Percentiles rank a stretch among this genome's conserved stretches.
phyloP scores from a whole-genome alignment of 2,113 vertebrate genomes.

The Tachuris rubrigastra region DNA sequence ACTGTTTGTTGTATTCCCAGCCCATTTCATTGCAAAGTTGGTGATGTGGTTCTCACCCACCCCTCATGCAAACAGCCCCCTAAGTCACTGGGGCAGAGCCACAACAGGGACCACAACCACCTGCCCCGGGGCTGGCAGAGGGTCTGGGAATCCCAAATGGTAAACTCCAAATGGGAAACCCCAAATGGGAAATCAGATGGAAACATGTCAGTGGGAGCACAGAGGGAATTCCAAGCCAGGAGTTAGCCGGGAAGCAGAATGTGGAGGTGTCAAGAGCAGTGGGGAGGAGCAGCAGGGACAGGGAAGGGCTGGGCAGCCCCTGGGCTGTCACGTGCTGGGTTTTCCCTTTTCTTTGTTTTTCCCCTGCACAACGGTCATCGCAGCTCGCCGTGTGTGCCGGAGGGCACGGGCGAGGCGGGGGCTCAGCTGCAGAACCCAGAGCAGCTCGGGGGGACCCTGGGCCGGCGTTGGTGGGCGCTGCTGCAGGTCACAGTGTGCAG shows the following conservation, averaged over 20 bases:
- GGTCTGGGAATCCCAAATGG: accelerated
- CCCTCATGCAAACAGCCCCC: not conserved
- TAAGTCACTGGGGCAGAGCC: not conserved
- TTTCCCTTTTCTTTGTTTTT: not conserved
- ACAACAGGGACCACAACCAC: accelerated
- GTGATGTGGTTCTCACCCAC: not conserved
- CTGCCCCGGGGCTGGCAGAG: not conserved
- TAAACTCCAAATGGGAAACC: not conserved
- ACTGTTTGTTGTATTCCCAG: not conserved
- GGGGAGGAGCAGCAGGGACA: not conserved
- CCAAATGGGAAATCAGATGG: not conserved
- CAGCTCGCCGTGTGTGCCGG: not conserved
- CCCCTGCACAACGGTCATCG: too few species aligned
- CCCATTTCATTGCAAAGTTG: not conserved
- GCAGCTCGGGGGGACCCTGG: not conserved
- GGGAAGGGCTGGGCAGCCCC: not conserved
- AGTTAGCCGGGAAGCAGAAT: not conserved
- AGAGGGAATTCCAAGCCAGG: not conserved
- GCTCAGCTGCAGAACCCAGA: not conserved
- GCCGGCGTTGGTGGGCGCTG: not conserved
- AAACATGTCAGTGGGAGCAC: not conserved
- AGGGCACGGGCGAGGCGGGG: not conserved
- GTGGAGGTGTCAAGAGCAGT: not conserved
- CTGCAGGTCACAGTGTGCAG: not conserved
- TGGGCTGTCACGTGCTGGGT: not conserved